phyloP scores from a whole-genome alignment of 2,113 vertebrate species.

The Neogobius melanostomus region DNA sequence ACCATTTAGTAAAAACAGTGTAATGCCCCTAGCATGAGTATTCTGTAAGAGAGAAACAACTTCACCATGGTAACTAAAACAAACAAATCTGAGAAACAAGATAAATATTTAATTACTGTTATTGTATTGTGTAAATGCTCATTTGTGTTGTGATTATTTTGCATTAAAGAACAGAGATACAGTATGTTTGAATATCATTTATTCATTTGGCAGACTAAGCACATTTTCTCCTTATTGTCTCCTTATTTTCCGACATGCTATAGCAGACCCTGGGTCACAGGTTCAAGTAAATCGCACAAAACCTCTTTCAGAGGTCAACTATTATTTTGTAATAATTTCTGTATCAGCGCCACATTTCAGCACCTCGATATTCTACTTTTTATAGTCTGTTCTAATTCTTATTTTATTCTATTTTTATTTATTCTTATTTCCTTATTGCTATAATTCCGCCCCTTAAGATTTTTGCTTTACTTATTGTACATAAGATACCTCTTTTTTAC shows the following conservation, averaged over 20 bases:
- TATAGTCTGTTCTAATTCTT: no score
- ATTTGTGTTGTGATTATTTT: background rate
- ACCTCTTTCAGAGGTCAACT: constrained; percentile 29
- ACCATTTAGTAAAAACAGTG: no score
- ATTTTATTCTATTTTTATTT: no score
- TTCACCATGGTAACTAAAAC: no score
- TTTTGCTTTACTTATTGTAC: no score
- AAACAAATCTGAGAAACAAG: background rate
- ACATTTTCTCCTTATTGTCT: background rate
- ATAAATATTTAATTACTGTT: background rate
- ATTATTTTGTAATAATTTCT: constrained; percentile 3
- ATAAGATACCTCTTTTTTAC: no score
- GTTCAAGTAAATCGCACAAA: constrained; percentile 9
- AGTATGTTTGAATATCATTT: background rate
- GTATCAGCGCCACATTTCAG: no score
- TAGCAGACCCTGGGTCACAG: constrained; percentile 13
- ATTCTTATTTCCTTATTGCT: no score
- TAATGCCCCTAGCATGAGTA: no score
- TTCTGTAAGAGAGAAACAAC: no score
- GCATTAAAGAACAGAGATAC: background rate
- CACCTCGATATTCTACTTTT: no score
- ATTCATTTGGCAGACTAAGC: background rate
- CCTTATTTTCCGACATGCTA: constrained; percentile 20
- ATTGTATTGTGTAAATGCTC: background rate
- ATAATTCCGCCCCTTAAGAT: no score